phyloP scores from a whole-genome alignment of 2,888 invertebrate species.

The Cheilosia pagana region DNA sequence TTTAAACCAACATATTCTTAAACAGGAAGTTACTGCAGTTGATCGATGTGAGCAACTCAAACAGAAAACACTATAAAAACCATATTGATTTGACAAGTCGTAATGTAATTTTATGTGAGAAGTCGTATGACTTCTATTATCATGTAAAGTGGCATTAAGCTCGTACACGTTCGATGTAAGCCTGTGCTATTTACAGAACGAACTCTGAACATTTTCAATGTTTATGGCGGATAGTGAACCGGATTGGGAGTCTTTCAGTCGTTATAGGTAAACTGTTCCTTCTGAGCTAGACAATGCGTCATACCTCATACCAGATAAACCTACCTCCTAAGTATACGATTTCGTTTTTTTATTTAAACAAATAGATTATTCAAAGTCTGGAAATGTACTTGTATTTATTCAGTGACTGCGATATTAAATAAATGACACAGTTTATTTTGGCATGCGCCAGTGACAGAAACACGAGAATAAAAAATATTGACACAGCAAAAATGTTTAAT shows the following conservation, averaged over 20 bases:
- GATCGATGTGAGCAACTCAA: too few species aligned
- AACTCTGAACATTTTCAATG: too few species aligned
- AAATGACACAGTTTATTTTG: conserved; percentile 40
- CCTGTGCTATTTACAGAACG: too few species aligned
- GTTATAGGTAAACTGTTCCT: neutral
- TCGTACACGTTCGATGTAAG: too few species aligned
- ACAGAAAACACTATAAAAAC: too few species aligned
- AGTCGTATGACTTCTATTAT: too few species aligned
- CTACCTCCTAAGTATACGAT: conserved; percentile 10
- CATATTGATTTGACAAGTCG: too few species aligned
- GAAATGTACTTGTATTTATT: conserved; percentile 42
- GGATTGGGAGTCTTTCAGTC: neutral
- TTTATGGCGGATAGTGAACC: neutral
- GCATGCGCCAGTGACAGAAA: neutral
- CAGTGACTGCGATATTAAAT: conserved; percentile 45
- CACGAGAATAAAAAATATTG: conserved; percentile 5
- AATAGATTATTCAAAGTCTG: conserved; percentile 52
- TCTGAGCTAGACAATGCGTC: conserved; percentile 42
- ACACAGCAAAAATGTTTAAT: conserved; percentile 1
- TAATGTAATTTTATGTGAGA: too few species aligned
- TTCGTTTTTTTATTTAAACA: conserved; percentile 34
- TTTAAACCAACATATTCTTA: too few species aligned
- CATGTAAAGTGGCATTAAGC: too few species aligned
- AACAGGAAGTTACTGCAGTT: too few species aligned
- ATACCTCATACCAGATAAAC: conserved; percentile 11